These are phyloP conservation scores for Martes martes DNA, from an alignment of 2,113 vertebrate genomes.

Conservation along the genomic window DNA sequence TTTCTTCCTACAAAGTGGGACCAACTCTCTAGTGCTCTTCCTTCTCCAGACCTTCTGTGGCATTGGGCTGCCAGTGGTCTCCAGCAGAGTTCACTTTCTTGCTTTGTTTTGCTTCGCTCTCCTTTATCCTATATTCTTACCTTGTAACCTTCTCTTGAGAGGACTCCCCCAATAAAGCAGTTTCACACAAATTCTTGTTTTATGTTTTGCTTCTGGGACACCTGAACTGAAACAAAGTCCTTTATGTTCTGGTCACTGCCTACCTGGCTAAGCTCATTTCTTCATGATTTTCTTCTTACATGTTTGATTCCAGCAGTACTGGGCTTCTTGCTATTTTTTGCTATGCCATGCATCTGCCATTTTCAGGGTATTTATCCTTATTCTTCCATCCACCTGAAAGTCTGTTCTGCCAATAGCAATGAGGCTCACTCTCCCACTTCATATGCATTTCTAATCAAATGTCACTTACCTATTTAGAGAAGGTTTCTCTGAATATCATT, in stretches of 20 bases:
- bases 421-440: background rate
- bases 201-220: background rate
- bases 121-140: background rate
- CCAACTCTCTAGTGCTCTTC: background rate
- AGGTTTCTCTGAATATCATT: background rate
- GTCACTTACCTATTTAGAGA: background rate
- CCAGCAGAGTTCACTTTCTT: background rate
- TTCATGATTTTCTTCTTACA: background rate
- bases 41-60: background rate
- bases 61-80: background rate
- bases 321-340: background rate
- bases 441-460: background rate
- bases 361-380: background rate
- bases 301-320: background rate
- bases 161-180: background rate
- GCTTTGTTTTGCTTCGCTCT: background rate
- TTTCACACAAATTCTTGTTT: background rate
- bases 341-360: background rate
- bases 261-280: background rate
- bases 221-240: background rate
- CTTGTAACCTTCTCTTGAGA: background rate
- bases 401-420: background rate
- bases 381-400: background rate
- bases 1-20: background rate
- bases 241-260: background rate